Evolutionary conservation across 2,113 vertebrate species (phyloP), one percentile per base, ranked within the genome.

Genomic region (Otis tarda): DNA sequence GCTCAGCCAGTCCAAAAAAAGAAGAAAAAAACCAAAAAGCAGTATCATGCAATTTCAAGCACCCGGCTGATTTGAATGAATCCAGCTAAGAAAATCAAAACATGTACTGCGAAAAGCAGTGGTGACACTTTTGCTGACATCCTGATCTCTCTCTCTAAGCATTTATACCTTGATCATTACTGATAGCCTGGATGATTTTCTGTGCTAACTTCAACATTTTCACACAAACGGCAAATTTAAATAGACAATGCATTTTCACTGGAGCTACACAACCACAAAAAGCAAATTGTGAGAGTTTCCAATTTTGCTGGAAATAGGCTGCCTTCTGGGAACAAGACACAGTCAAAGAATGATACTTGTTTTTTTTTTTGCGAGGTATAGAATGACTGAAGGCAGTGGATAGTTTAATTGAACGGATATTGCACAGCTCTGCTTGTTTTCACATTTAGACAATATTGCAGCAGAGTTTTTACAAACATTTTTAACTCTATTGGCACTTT

Each of bases 61-160:
- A 96, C 60, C 84, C 83, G 73, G 68, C 19, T 90, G 76, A 89
- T 95, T 86, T 89, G 80, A 96, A 87, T 57, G 49, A 90, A 89
- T 81, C 64, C 57, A 83, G 56, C 64, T 93, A 70, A 86, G 86
- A 87, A 92, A 90, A 92, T 86, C 83, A 90, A 95, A 96, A 96
- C 65, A 64, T 60, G 86, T 86, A 93, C 88, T 96, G 88, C 22
- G 4, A 92, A 97, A 96, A 94, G 33, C 31, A 87, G 53, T 75
- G 83, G 56, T 90, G 94, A 93, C 92, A 90, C 96, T 97, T 96
- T 94, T 97, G 94, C 90, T 96, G 94, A 96, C 92, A 96, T 92
- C 86, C 56, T 93, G 88, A 95, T 96, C 90, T 90, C 76, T 88
- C 67, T 84, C 69, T 90, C 81, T 92, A 56, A 83, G 79, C 76